These are phyloP conservation scores for Caenorhabditis uteleia DNA, from an alignment of 2,888 invertebrate genomes.

Conservation along the genomic window DNA sequence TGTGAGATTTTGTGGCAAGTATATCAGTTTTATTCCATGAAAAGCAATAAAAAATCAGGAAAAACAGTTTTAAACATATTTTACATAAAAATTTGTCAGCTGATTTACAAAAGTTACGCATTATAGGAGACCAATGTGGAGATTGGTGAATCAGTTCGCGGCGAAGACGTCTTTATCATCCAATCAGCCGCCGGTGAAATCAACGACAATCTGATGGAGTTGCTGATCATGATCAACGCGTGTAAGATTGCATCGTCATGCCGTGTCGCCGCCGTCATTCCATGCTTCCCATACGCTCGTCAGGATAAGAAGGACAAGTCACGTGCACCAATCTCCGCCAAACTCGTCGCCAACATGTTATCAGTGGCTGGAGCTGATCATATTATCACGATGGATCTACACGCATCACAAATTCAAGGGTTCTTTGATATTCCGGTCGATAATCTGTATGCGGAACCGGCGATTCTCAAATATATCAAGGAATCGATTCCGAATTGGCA, in stretches of 20 bases:
- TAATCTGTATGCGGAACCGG: conserved; percentile 93
- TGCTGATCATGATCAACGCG: conserved; percentile 81
- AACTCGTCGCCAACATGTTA: conserved; percentile 86
- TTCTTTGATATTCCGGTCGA: conserved; percentile 79
- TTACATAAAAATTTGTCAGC: too few relatives aligned
- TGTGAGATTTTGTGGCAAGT: too few relatives aligned
- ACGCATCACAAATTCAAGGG: conserved; percentile 89
- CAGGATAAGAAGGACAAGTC: conserved; percentile 93
- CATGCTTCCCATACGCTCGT: conserved; percentile 92
- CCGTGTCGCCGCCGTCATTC: conserved; percentile 90
- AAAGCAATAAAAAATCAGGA: too few relatives aligned
- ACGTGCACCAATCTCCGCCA: conserved; percentile 92
- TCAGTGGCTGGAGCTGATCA: conserved; percentile 94
- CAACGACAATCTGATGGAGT: conserved; percentile 88
- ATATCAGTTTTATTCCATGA: too few relatives aligned
- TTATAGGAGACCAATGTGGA: conserved; percentile 79
- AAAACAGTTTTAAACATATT: too few relatives aligned
- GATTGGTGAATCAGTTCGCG: conserved; percentile 92
- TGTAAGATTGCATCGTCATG: conserved; percentile 95
- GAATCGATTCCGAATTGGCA: conserved; percentile 92
- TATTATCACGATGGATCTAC: conserved; percentile 95
- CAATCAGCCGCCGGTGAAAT: conserved; percentile 84
- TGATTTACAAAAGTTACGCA: too few relatives aligned
- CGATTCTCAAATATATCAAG: conserved; percentile 90
- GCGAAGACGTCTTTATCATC: conserved; percentile 95